Evolutionary conservation across 92 coral and sea anemone species (phyloP).

Genomic region (Actinostola sp.): DNA sequence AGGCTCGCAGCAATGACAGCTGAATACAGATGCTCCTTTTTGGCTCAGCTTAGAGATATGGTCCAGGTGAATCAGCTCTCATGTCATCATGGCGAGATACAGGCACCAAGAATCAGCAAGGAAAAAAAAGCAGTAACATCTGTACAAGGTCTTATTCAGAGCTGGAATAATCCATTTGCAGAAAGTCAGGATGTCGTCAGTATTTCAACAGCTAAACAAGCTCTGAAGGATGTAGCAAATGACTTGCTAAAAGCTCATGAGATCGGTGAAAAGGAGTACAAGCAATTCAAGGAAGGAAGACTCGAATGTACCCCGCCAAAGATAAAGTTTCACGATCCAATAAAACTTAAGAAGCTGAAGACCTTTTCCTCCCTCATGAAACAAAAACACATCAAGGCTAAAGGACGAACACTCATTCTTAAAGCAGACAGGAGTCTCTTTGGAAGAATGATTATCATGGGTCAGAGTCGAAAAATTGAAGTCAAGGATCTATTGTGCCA

Average conservation of each 20-base stretch:
- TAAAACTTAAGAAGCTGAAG: constrained; percentile 48
- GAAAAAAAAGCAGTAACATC: constrained; percentile 59
- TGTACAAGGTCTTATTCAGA: constrained; percentile 40
- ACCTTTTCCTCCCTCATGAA: constrained; percentile 40
- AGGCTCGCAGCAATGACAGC: too few relatives aligned
- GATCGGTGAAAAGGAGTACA: constrained; percentile 35
- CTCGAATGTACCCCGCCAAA: constrained; percentile 37
- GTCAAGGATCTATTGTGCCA: constrained; percentile 27
- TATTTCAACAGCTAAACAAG: constrained; percentile 49
- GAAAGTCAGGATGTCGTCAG: constrained; percentile 37
- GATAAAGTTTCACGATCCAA: constrained; percentile 36
- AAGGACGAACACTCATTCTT: constrained; percentile 34
- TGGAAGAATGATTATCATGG: constrained; percentile 49
- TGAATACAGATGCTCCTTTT: constrained; percentile 54
- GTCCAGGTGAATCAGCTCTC: constrained; percentile 36
- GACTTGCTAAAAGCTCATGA: constrained; percentile 31
- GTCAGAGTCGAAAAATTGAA: constrained; percentile 53
- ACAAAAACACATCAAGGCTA: constrained; percentile 41
- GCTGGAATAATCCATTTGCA: constrained; percentile 59
- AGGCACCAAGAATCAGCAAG: constrained; percentile 36
- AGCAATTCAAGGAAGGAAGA: constrained; percentile 39
- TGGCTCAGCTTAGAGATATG: constrained; percentile 39
- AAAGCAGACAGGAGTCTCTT: constrained; percentile 54
- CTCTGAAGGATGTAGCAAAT: constrained; percentile 39
- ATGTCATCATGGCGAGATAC: constrained; percentile 49